Evolutionary conservation across 1,140 invertebrate genomes (phyloP).

Genomic region (Dendrolimus punctatus): DNA sequence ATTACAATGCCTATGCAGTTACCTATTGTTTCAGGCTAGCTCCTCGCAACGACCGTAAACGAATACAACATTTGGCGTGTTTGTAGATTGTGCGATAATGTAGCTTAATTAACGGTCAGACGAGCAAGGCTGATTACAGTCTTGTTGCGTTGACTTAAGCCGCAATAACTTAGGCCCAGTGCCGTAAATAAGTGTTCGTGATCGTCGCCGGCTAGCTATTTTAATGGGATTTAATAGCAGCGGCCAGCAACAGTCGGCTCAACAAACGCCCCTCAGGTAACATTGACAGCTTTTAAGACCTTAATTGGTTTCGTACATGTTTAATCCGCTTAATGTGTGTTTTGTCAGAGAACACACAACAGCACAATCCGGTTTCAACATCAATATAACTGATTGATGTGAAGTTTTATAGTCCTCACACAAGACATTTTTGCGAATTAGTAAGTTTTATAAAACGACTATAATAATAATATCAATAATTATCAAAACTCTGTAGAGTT

Average conservation of each 20-base stretch:
- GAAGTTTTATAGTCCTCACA: conserved; percentile 27
- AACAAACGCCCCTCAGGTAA: conserved; percentile 17
- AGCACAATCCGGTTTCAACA: conserved; percentile 33
- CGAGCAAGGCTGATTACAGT: conserved; percentile 33
- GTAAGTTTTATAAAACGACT: background rate
- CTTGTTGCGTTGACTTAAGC: conserved; percentile 28
- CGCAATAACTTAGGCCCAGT: conserved; percentile 27
- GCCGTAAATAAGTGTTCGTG: conserved; percentile 42
- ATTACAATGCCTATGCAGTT: too few relatives aligned
- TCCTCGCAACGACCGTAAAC: background rate
- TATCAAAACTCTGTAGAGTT: too few relatives aligned
- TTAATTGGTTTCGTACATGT: conserved; percentile 53
- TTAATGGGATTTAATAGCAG: conserved; percentile 50
- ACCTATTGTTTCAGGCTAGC: too few relatives aligned
- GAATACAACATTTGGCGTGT: conserved; percentile 5
- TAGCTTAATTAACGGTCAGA: conserved; percentile 42
- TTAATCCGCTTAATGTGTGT: conserved; percentile 47
- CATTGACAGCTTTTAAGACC: conserved; percentile 39
- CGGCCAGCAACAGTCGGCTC: conserved; percentile 15
- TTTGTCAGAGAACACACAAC: conserved; percentile 34
- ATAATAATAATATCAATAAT: too few relatives aligned
- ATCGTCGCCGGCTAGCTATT: conserved; percentile 41
- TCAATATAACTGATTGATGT: conserved; percentile 36
- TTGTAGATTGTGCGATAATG: conserved; percentile 37
- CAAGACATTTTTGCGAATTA: conserved; percentile 17